Base-by-base conservation (phyloP, 2,888 invertebrate species). In the Polyploca ridens region DNA sequence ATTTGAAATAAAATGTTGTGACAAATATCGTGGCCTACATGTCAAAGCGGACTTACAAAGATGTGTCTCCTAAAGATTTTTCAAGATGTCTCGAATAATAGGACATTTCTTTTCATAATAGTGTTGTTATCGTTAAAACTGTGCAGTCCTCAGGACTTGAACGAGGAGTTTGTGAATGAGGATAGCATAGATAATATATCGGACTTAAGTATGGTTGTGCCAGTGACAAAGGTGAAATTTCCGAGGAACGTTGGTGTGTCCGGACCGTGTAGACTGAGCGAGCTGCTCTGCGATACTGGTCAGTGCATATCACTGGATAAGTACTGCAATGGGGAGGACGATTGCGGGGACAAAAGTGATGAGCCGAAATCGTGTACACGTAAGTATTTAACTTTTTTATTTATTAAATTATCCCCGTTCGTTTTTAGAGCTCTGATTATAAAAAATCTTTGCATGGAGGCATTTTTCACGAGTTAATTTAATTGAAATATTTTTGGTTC, bases 311-410 rank as follows among this genome's bases (percentile, higher is more conserved):
- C 96, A 58, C 89, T 96, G 82, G 96, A 96, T 90, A 96, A 96
- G 87, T 97, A 95, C 86, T 97, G 97, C 89, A 96, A 97, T 82
- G 96, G 97, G 27, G 94, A 96, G 68, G 95, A 96, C 78, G 97
- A 97, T 85, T 97, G 97, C 79, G 96, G 96, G 38, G 97, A 97
- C 87, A 96, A 95, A 78, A 96, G 96, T 75, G 97, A 97, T 85
- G 97, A 97, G 86, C 95, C 96, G 4, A 94, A 95, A 73, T 95
- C 95, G 77, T 97, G 97, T 88, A 95, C 97, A 79, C 96, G 97
- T 97, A 90, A 97, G 97, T 96, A 78, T 70, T 62, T 61, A 63
- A 64, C 13, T 14, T 49, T 33, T 58, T 44, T 54, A 46, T 64
- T 44, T 35, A 41, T 64, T 58, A 19, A 54, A 64, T 66, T 60